Evolutionary conservation across 2,888 invertebrate genomes (phyloP).

Genomic region (Tinea trinotella): DNA sequence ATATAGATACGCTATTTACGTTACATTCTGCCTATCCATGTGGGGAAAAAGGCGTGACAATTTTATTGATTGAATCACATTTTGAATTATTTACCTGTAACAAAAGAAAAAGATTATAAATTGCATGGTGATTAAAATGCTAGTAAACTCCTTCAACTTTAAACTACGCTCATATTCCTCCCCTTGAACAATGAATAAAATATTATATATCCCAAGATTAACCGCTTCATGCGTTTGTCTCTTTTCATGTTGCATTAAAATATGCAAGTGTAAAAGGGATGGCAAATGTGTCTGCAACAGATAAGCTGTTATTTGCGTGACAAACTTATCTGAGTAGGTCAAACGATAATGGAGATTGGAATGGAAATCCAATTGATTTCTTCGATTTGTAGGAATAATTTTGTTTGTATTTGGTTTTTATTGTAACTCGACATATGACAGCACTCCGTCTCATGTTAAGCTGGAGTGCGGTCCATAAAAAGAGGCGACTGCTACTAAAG

Average conservation of each 20-base stretch:
- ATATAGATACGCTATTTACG: too few species aligned
- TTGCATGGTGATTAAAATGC: not conserved
- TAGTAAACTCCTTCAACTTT: not conserved
- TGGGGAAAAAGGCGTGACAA: too few species aligned
- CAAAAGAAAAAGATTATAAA: not conserved
- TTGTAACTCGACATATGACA: too few species aligned
- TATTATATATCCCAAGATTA: slow-evolving; percentile 1
- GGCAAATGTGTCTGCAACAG: not conserved
- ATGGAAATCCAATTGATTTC: not conserved
- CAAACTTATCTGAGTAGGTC: slow-evolving; percentile 13
- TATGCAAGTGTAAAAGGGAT: slow-evolving; percentile 4
- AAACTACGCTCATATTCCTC: not conserved
- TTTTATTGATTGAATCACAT: too few species aligned
- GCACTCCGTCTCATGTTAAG: too few species aligned
- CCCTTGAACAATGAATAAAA: not conserved
- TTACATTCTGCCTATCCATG: too few species aligned
- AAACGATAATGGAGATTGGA: slow-evolving; percentile 3
- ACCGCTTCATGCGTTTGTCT: not conserved
- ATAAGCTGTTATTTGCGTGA: slow-evolving; percentile 13
- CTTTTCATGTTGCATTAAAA: not conserved
- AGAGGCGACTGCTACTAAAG: too few species aligned
- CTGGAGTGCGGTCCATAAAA: too few species aligned
- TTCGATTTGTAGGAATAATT: not conserved
- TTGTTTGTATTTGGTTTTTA: not conserved
- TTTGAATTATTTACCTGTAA: not conserved